Percentiles rank a stretch among this genome's conserved stretches.
These are phyloP conservation scores for Thunnus albacares DNA, from an alignment of 2,797 vertebrate genomes.

Conservation along the genomic window DNA sequence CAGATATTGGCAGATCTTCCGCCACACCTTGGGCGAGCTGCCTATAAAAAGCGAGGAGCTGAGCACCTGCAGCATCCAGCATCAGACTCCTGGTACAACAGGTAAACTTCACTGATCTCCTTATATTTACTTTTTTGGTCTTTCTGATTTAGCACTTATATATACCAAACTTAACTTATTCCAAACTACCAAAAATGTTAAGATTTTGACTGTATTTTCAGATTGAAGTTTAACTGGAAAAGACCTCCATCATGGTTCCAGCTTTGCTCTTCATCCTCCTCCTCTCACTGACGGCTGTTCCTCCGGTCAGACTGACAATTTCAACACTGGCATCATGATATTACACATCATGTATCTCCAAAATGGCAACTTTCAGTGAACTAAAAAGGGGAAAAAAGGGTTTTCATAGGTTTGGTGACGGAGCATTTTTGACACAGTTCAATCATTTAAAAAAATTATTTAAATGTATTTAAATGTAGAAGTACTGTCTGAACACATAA, in stretches of 20 bases:
- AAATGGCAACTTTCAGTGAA: no score
- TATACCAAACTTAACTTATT: no score
- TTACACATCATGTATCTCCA: no score
- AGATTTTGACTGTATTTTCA: not conserved
- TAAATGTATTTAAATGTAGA: no score
- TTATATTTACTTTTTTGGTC: no score
- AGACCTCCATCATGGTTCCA: constrained; percentile 33
- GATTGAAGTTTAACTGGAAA: not conserved
- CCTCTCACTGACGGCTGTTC: not conserved
- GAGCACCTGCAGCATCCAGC: constrained; percentile 24
- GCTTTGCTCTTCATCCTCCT: constrained; percentile 23
- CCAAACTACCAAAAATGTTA: not conserved
- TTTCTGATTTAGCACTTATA: no score
- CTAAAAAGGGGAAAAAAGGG: no score
- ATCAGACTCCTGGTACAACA: constrained; percentile 1
- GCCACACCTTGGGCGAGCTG: constrained; percentile 17
- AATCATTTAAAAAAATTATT: no score
- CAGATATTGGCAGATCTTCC: not conserved
- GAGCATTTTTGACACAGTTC: no score
- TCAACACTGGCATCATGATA: no score
- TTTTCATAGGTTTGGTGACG: no score
- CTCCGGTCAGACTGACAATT: constrained; percentile 31
- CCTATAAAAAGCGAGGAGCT: constrained; percentile 21
- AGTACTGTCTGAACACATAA: no score
- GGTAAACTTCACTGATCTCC: constrained; percentile 1